phyloP scores from a whole-genome alignment of 2,113 vertebrate species.

The Cairina moschata region DNA sequence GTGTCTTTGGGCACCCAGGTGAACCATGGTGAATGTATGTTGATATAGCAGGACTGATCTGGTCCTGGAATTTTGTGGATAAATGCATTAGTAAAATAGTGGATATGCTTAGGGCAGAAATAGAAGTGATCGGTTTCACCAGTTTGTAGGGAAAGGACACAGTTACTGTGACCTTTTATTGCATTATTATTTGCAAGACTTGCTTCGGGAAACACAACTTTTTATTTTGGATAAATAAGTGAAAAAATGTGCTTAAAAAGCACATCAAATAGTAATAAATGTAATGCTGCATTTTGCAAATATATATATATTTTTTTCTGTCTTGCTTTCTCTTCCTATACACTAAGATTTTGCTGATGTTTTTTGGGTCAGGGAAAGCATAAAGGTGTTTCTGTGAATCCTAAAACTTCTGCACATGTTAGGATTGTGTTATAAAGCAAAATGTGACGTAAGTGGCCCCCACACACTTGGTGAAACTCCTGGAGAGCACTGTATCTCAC shows the following conservation, averaged over 20 bases:
- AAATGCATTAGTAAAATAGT: not conserved
- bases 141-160: not conserved
- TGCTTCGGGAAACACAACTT: not conserved
- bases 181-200: not conserved
- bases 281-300: not conserved
- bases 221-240: not conserved
- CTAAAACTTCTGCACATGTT: not conserved
- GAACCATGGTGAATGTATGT: not conserved
- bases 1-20: not conserved
- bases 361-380: not conserved
- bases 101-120: not conserved
- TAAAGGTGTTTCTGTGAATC: not conserved
- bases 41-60: not conserved
- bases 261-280: not conserved
- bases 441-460: not conserved
- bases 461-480: not conserved
- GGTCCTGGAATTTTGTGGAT: not conserved
- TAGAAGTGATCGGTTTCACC: not conserved
- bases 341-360: not conserved
- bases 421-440: not conserved
- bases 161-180: not conserved
- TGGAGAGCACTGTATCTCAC: not conserved
- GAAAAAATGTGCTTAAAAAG: not conserved
- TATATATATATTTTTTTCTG: not conserved
- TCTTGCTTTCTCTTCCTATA: not conserved